These are phyloP conservation scores for Okapia johnstoni DNA, from an alignment of 2,113 vertebrate genomes.

Conservation along the genomic window DNA sequence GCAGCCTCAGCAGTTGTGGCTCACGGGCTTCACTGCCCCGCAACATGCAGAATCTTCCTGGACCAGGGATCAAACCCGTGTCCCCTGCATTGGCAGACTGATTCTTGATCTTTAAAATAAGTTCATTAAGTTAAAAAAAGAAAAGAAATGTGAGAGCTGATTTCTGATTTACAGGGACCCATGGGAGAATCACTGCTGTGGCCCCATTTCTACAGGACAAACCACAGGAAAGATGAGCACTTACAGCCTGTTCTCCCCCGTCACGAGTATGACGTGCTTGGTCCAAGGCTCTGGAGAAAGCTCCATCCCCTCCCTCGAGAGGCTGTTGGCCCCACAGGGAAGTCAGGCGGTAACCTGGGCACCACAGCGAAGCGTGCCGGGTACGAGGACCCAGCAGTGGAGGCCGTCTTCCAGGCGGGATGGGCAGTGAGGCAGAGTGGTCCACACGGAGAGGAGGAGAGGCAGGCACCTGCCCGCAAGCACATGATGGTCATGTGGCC, in stretches of 20 bases:
- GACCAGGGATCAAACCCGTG: neutral
- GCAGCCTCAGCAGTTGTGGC: neutral
- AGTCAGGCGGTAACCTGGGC: neutral
- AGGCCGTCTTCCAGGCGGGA: neutral
- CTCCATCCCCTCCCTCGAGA: neutral
- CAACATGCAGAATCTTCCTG: neutral
- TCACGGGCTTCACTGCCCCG: neutral
- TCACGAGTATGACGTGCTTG: neutral
- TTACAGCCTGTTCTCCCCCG: no score
- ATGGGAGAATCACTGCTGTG: accelerated
- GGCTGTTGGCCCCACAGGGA: neutral
- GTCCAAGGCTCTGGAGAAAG: neutral
- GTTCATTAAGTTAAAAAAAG: neutral
- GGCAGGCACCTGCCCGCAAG: no score
- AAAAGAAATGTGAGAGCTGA: neutral
- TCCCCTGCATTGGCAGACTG: neutral
- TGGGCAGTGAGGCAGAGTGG: neutral
- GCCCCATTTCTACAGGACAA: neutral
- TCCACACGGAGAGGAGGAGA: neutral
- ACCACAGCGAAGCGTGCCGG: neutral
- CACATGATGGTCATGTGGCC: accelerated
- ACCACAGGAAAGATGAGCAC: neutral
- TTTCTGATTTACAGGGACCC: neutral
- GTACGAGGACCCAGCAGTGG: accelerated
- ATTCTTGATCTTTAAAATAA: neutral